phyloP scores from a whole-genome alignment of 2,888 invertebrate species.

The Helicoverpa assulta region DNA sequence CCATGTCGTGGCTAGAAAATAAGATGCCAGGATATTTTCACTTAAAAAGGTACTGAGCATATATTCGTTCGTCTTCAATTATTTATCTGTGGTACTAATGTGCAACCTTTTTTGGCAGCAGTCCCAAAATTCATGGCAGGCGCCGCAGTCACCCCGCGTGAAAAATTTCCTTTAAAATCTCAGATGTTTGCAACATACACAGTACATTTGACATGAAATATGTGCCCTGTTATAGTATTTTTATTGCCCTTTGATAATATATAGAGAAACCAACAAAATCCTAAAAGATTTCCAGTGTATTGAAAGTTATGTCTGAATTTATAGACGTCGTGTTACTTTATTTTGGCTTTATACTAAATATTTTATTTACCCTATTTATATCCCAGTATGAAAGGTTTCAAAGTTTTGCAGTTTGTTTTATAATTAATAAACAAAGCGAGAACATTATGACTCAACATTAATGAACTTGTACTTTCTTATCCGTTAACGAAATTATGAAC shows the following conservation, averaged over 20 bases:
- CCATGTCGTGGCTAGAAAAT: not conserved
- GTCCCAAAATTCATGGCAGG: conserved; percentile 51
- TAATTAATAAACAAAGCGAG: conserved; percentile 18
- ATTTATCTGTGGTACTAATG: conserved; percentile 51
- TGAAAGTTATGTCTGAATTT: too few relatives aligned
- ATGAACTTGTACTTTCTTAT: conserved; percentile 46
- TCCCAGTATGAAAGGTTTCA: not conserved
- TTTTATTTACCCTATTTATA: too few relatives aligned
- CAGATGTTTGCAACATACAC: conserved; percentile 42
- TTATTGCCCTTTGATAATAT: conserved; percentile 11
- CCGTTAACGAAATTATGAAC: conserved; percentile 56
- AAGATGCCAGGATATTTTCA: not conserved
- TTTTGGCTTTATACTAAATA: too few relatives aligned
- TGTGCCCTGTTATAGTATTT: conserved; percentile 19
- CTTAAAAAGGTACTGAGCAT: not conserved
- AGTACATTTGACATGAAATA: conserved; percentile 38
- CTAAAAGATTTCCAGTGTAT: too few relatives aligned
- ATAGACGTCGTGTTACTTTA: too few relatives aligned
- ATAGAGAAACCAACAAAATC: not conserved
- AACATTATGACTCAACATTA: conserved; percentile 42
- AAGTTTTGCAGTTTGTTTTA: not conserved
- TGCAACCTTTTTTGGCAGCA: conserved; percentile 49
- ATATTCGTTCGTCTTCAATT: conserved; percentile 41
- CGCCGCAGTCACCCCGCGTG: conserved; percentile 28
- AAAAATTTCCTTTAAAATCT: conserved; percentile 53